A percentile compares a stretch with the other conserved stretches of the same genome.
phyloP scores from a whole-genome alignment of 2,888 invertebrate genomes.

The Trichopoda pennipes region DNA sequence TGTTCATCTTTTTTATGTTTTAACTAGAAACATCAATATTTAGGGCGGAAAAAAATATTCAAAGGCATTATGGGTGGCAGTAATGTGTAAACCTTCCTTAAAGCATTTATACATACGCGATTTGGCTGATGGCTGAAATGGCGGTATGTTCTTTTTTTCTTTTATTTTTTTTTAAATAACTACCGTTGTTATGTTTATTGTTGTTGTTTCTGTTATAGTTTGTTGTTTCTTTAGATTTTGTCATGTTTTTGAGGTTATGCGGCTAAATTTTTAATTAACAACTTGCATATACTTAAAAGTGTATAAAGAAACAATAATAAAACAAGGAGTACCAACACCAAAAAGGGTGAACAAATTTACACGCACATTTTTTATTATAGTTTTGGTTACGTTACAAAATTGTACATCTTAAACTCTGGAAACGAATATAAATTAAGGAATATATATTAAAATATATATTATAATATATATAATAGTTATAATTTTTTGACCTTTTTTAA shows the following conservation, averaged over 20 bases:
- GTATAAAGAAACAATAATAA: constrained; percentile 15
- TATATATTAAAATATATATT: too few relatives aligned
- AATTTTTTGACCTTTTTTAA: too few relatives aligned
- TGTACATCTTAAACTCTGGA: too few relatives aligned
- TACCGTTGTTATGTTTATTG: constrained; percentile 15
- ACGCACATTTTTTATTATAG: background rate
- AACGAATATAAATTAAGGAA: too few relatives aligned
- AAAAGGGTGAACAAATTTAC: constrained; percentile 2
- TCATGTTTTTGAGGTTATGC: constrained; percentile 62
- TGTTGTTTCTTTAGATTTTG: constrained; percentile 36
- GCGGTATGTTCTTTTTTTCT: constrained; percentile 28
- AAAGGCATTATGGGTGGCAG: constrained; percentile 24
- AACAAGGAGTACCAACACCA: constrained; percentile 8
- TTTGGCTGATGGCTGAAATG: constrained; percentile 5
- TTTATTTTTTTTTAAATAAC: background rate
- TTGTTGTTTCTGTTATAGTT: background rate
- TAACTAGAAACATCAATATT: constrained; percentile 6
- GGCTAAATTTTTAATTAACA: constrained; percentile 67
- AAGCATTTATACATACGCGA: background rate
- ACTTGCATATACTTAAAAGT: constrained; percentile 26
- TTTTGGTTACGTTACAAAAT: too few relatives aligned
- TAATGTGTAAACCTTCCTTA: background rate
- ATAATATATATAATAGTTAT: too few relatives aligned
- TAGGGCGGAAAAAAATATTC: constrained; percentile 15
- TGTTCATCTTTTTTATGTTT: background rate